Conservation (phyloP, 2,888 invertebrate species). For the Tuberolachnus salignus region DNA sequence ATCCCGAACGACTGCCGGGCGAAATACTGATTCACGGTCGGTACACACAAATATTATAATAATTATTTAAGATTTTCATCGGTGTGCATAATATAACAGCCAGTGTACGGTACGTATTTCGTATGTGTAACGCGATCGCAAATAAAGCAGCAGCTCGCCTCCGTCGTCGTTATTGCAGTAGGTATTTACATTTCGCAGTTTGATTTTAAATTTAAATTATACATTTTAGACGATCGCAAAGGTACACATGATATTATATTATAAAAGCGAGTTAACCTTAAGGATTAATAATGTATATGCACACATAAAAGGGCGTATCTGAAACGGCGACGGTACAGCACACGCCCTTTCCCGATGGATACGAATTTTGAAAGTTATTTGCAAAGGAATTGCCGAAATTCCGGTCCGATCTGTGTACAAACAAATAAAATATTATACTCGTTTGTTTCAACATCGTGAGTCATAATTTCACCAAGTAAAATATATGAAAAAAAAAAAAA, state of each 20-base stretch:
- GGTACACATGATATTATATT: slow-evolving; percentile 8
- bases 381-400: slow-evolving; percentile 19
- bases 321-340: not conserved
- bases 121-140: not conserved
- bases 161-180: too few relatives aligned
- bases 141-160: not conserved
- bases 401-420: not conserved
- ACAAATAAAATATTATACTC: slow-evolving; percentile 13
- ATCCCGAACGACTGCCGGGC: too few relatives aligned
- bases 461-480: not conserved
- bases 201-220: slow-evolving; percentile 35
- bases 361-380: slow-evolving; percentile 34
- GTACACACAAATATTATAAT: too few relatives aligned
- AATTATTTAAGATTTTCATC: too few relatives aligned
- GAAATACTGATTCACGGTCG: too few relatives aligned
- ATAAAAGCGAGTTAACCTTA: slow-evolving; percentile 30
- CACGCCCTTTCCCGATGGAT: not conserved
- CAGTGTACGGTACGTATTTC: too few relatives aligned
- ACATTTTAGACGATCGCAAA: slow-evolving; percentile 25
- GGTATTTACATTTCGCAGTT: not conserved
- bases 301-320: slow-evolving; percentile 15
- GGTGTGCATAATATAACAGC: too few relatives aligned
- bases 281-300: slow-evolving; percentile 28
- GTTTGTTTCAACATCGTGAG: not conserved
- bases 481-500: not conserved